Percentiles rank a stretch among this genome's conserved stretches.
Conservation (phyloP, 2,797 vertebrate species). For the Mus spretus region DNA sequence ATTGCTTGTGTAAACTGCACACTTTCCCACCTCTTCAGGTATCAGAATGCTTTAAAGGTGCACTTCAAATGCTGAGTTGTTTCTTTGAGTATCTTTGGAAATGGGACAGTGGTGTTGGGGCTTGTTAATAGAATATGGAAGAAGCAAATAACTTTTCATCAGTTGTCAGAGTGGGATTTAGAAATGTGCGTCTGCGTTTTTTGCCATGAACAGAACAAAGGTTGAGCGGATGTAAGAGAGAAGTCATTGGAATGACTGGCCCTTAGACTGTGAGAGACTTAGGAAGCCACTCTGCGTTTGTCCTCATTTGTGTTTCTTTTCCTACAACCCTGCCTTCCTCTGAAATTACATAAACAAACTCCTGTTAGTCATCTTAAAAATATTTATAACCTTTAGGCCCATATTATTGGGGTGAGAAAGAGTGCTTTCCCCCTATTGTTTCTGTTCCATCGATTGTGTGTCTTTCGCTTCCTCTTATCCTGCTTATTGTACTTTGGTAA, state of each 20-base stretch:
- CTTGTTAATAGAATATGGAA: not conserved
- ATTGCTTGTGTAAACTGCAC: not conserved
- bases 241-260: not conserved
- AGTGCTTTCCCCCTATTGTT: slow-evolving; percentile 73
- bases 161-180: not conserved
- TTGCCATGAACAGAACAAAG: slow-evolving; percentile 37
- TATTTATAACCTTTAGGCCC: slow-evolving; percentile 70
- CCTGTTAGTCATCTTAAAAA: slow-evolving; percentile 59
- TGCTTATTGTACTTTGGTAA: slow-evolving; percentile 67
- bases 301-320: not conserved
- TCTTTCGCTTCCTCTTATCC: slow-evolving; percentile 60
- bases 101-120: not conserved
- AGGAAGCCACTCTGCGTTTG: slow-evolving; percentile 37
- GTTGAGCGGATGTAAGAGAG: not conserved
- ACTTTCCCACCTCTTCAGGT: not conserved
- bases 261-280: slow-evolving; percentile 13
- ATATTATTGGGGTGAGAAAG: slow-evolving; percentile 71
- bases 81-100: slow-evolving; percentile 58
- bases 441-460: slow-evolving; percentile 72
- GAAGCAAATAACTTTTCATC: slow-evolving; percentile 44
- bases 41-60: not conserved
- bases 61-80: not conserved
- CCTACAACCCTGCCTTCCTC: slow-evolving; percentile 18
- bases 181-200: not conserved
- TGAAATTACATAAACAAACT: slow-evolving; percentile 72